Base-by-base conservation (phyloP, 2,888 invertebrate species). In the Lordiphosa fenestrarum region DNA sequence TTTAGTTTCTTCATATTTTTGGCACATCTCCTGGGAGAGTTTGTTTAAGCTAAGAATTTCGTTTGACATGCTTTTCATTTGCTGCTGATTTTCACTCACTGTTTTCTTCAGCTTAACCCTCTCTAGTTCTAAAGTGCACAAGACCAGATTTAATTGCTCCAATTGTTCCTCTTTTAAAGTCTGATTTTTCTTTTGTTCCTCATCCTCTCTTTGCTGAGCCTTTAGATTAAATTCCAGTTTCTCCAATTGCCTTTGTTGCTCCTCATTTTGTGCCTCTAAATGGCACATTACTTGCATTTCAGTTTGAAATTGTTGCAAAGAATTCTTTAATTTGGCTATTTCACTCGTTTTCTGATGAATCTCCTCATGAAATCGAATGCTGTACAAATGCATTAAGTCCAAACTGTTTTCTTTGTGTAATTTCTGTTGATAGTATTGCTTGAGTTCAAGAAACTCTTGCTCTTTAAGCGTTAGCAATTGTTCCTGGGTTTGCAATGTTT, bases 361-460 rank as follows among this genome's bases (percentile, higher is more conserved):
- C 33, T 85, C 84, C 3, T 68, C 64, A 21, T 87, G 87, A 47
- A 76, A 87, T 4, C 72, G 67, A 25, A 87, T 23, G 38, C 88
- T 87, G n/a, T 85, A 68, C 1, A 65, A 70, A 63, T 87, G 88
- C 35, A 87, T 84, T 36, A 73, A 61, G 46, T 88, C 88, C 5
- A 83, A 51, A 53, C 80, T 77, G 19, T 63, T 55, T 36, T 86
- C 87, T 7, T 60, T 50, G 13, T 62, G 63, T 21, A 87, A 55
- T 40, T 76, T 78, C 0, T 69, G 36, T 10, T 80, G 82, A 46
- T 86, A 87, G 19, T 81, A 71, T 3, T 71, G 63, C 49, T 80
- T 78, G 3, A 86, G 47, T 4, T 75, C 75, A 1, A 72, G 23
- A 7, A 86, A 82, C 61, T 87, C 87, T 0, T 55, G 59, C 50